phyloP scores from a whole-genome alignment of 2,888 invertebrate genomes.

The Drosophila barbarae region DNA sequence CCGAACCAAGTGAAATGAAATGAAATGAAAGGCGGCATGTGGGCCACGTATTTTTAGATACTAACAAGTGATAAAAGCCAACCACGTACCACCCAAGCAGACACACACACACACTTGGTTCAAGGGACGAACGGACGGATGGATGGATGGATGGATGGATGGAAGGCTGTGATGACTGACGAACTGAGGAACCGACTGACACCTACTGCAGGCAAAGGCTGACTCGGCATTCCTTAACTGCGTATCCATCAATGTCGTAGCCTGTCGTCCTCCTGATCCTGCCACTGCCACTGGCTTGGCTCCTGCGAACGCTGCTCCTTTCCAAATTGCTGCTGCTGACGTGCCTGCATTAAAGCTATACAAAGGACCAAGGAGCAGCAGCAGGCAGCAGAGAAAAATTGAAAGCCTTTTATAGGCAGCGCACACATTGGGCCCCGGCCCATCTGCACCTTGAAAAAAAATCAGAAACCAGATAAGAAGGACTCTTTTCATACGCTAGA shows the following conservation, averaged over 20 bases:
- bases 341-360: constrained; percentile 66
- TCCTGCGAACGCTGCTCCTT: constrained; percentile 27
- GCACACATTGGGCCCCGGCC: constrained; percentile 20
- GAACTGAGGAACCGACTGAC: constrained; percentile 54
- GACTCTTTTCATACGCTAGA: background rate
- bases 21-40: constrained; percentile 67
- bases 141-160: constrained; percentile 28
- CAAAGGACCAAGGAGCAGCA: constrained; percentile 36
- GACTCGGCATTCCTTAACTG: constrained; percentile 66
- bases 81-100: constrained; percentile 55
- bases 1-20: constrained; percentile 47
- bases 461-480: background rate
- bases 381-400: constrained; percentile 48
- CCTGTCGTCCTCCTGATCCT: constrained; percentile 52
- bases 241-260: constrained; percentile 72
- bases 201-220: constrained; percentile 48
- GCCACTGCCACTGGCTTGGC: constrained; percentile 29
- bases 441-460: constrained; percentile 10
- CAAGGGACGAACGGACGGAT: constrained; percentile 5
- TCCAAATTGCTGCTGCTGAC: constrained; percentile 58
- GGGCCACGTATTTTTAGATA: constrained; percentile 71
- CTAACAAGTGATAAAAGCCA: constrained; percentile 71
- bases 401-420: constrained; percentile 65
- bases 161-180: constrained; percentile 48
- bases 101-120: constrained; percentile 19